Conservation (phyloP, 1,140 invertebrate genomes). For the Tetramorium alpestre region DNA sequence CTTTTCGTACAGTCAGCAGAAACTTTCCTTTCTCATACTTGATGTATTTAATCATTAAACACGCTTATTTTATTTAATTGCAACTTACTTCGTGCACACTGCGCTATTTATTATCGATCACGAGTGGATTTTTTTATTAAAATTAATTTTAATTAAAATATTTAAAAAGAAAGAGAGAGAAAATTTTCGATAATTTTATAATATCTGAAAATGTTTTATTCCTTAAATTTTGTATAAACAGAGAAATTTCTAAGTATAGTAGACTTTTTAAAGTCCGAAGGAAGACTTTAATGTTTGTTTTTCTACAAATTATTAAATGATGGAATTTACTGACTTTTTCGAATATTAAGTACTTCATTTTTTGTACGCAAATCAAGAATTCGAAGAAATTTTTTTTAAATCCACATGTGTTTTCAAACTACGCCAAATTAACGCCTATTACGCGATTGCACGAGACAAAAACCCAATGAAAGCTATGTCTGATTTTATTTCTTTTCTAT, state of each 20-base stretch:
- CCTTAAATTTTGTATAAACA: neutral
- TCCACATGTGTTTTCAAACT: constrained; percentile 57
- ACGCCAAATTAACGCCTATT: constrained; percentile 59
- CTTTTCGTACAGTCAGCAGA: constrained; percentile 27
- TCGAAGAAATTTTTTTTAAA: constrained; percentile 14
- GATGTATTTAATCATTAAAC: constrained; percentile 45
- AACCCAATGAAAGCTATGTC: neutral
- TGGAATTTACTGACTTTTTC: neutral
- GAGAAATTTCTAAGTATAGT: neutral
- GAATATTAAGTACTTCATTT: neutral
- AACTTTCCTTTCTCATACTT: neutral
- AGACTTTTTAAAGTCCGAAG: neutral
- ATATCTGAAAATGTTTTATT: neutral
- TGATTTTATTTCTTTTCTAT: neutral
- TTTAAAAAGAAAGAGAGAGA: neutral
- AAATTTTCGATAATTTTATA: neutral
- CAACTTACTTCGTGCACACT: constrained; percentile 77
- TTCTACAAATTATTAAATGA: neutral
- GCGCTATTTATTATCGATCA: constrained; percentile 60
- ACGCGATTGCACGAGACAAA: neutral
- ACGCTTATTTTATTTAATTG: constrained; percentile 63
- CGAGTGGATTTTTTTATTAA: constrained; percentile 64
- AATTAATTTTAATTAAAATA: neutral
- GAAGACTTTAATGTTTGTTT: neutral
- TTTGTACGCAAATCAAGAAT: neutral